Evolutionary conservation across 2,797 vertebrate genomes (phyloP).

Genomic region (Capromys pilorides): DNA sequence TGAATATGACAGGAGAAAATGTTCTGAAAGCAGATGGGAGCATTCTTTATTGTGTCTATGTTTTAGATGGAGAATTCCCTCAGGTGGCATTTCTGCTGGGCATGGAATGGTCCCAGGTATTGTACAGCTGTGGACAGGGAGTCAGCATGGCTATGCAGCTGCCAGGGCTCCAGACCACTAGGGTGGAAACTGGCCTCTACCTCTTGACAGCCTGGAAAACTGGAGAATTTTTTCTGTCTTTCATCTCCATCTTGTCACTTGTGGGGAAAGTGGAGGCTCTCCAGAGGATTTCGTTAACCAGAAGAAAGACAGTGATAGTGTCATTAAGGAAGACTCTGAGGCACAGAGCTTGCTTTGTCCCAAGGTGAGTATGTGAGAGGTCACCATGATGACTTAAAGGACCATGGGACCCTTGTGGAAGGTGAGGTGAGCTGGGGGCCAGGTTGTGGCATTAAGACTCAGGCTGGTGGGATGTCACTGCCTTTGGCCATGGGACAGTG

Average conservation of each 20-base stretch:
- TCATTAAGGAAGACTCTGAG: neutral
- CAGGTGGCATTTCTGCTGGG: accelerated
- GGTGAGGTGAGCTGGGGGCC: neutral
- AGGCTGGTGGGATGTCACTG: too few relatives aligned
- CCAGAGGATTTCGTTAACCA: neutral
- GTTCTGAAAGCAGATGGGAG: neutral
- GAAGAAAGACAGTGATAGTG: neutral
- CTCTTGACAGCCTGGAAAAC: neutral
- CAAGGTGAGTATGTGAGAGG: neutral
- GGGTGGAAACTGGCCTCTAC: neutral
- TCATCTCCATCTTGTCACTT: neutral
- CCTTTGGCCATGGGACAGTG: accelerated
- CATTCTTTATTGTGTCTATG: neutral
- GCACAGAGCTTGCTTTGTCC: neutral
- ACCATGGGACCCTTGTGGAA: neutral
- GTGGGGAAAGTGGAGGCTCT: neutral
- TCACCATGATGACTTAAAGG: neutral
- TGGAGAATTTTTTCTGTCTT: neutral
- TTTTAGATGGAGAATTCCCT: neutral
- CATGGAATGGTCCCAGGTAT: too few relatives aligned
- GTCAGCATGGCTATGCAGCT: accelerated
- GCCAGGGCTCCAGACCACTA: accelerated
- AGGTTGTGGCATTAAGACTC: neutral
- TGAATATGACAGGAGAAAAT: neutral
- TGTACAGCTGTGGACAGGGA: neutral